A percentile compares a stretch with the other conserved stretches of the same genome.
These are phyloP conservation scores for Lycaena phlaeas DNA, from an alignment of 2,888 invertebrate genomes.

Conservation along the genomic window DNA sequence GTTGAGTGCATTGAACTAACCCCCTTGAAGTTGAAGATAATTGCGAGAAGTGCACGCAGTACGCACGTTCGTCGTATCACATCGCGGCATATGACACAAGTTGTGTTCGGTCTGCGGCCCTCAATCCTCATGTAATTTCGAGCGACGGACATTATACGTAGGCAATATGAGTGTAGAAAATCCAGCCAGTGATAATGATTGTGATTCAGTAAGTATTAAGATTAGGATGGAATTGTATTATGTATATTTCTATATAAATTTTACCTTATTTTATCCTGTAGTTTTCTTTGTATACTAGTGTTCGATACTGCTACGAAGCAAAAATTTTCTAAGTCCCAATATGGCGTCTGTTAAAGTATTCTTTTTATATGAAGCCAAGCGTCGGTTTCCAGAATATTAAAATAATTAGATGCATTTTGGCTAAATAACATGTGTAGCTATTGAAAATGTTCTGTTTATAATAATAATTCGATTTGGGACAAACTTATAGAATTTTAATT, in stretches of 20 bases:
- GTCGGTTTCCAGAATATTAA: constrained; percentile 31
- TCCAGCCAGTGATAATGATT: constrained; percentile 71
- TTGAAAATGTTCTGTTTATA: not conserved
- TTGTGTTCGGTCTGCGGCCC: constrained; percentile 41
- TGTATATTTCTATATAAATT: constrained; percentile 15
- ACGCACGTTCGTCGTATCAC: constrained; percentile 73
- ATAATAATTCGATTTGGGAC: not conserved
- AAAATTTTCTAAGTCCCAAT: constrained; percentile 84
- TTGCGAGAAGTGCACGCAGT: constrained; percentile 58
- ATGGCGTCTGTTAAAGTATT: constrained; percentile 88
- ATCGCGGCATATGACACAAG: constrained; percentile 78
- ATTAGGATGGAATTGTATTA: constrained; percentile 26
- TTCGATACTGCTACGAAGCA: constrained; percentile 53
- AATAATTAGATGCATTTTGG: not conserved
- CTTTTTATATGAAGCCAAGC: constrained; percentile 46
- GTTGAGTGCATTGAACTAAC: constrained; percentile 40
- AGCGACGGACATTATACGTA: constrained; percentile 58
- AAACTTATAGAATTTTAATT: constrained; percentile 11
- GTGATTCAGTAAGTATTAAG: constrained; percentile 73
- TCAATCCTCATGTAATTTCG: constrained; percentile 59
- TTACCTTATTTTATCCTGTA: constrained; percentile 16
- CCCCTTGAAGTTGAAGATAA: constrained; percentile 39
- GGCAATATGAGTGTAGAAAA: constrained; percentile 79
- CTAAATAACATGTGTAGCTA: not conserved
- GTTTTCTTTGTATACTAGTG: constrained; percentile 63